Percentiles rank a stretch among this genome's conserved stretches.
Evolutionary conservation across 2,888 invertebrate species (phyloP).

Genomic region (Artemia sinica): DNA sequence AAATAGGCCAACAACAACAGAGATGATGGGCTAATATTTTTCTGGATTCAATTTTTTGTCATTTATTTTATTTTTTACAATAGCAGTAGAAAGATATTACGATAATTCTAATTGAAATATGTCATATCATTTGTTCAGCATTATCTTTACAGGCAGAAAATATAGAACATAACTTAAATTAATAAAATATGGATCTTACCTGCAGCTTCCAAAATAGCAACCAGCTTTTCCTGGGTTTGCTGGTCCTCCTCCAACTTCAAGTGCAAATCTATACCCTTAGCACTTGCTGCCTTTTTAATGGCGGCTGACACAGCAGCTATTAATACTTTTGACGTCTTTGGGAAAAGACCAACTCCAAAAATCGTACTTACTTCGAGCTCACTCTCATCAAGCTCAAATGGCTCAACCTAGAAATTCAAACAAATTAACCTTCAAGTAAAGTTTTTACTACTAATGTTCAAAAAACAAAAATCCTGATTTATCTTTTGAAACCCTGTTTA

Average conservation of each 20-base stretch:
- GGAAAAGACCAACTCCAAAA: constrained; percentile 22
- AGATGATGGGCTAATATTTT: no score
- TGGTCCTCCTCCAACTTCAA: constrained; percentile 10
- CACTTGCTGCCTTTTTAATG: constrained; percentile 41
- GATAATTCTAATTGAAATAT: no score
- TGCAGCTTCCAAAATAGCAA: constrained; percentile 83
- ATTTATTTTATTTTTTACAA: constrained; percentile 30
- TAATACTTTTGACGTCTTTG: constrained; percentile 46
- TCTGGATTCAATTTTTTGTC: no score
- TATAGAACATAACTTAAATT: neutral
- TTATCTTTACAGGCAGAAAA: neutral
- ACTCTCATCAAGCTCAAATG: constrained; percentile 48
- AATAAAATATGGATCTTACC: constrained; percentile 36
- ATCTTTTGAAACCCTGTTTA: no score
- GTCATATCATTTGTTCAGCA: neutral
- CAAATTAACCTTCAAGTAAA: no score
- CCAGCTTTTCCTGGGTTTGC: constrained; percentile 63
- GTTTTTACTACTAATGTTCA: no score
- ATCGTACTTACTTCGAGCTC: constrained; percentile 44
- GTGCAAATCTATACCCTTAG: constrained; percentile 46
- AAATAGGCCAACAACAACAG: no score
- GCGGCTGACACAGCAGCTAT: constrained; percentile 39
- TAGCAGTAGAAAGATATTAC: neutral
- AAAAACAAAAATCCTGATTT: no score
- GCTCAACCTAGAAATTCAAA: constrained; percentile 42